phyloP scores from a whole-genome alignment of 1,140 invertebrate genomes.

The Papilio polytes region DNA sequence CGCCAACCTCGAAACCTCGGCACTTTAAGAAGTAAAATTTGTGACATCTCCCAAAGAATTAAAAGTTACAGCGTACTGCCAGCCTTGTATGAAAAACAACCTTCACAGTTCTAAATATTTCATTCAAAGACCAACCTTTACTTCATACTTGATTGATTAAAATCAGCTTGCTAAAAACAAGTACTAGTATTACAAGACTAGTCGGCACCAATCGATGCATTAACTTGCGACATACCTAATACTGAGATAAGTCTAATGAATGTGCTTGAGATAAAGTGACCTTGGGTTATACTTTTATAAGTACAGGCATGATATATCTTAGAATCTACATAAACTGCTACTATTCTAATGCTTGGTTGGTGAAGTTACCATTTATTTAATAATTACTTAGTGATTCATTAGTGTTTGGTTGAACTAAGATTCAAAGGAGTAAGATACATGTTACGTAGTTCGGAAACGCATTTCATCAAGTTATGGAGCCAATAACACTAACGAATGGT shows the following conservation, averaged over 20 bases:
- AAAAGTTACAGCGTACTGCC: background rate
- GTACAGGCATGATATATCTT: background rate
- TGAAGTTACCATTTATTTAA: no score
- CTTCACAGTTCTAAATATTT: background rate
- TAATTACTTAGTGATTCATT: no score
- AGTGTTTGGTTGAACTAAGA: no score
- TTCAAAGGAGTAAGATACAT: no score
- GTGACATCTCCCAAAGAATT: no score
- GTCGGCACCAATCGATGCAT: background rate
- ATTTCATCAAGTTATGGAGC: no score
- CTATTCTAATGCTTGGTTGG: no score
- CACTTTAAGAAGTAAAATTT: no score
- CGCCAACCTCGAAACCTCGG: no score
- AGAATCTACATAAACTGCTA: no score
- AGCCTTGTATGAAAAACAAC: background rate
- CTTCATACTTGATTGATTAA: slow-evolving; percentile 7
- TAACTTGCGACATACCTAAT: background rate
- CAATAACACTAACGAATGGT: no score
- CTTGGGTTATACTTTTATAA: background rate
- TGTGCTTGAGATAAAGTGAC: background rate
- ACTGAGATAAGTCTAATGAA: background rate
- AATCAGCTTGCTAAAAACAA: background rate
- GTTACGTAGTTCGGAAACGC: no score
- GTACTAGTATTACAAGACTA: background rate
- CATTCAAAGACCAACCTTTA: background rate